Evolutionary conservation across 2,797 vertebrate genomes (phyloP).

Genomic region (Vultur gryphus): DNA sequence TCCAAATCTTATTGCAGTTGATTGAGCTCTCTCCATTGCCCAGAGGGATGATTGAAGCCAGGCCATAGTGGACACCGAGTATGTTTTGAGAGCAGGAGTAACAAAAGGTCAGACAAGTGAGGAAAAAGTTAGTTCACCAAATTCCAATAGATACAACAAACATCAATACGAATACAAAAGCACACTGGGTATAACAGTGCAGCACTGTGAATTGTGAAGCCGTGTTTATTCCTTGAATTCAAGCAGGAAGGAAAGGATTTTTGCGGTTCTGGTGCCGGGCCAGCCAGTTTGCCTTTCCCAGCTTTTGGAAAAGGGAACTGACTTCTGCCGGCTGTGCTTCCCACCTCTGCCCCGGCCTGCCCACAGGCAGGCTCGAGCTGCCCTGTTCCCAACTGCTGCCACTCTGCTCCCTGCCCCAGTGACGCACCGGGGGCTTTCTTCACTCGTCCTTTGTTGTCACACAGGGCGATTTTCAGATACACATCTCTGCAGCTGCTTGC

Average conservation of each 20-base stretch:
- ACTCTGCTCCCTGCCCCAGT: background rate
- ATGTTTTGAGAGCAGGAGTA: background rate
- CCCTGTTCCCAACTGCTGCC: background rate
- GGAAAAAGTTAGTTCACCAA: background rate
- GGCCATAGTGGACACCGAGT: background rate
- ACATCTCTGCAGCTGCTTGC: background rate
- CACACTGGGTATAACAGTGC: background rate
- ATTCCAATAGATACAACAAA: background rate
- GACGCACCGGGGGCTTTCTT: background rate
- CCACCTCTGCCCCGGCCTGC: background rate
- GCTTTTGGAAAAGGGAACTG: background rate
- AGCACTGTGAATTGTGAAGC: constrained; percentile 4
- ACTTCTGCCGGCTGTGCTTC: background rate
- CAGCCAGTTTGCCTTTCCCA: background rate
- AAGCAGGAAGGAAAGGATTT: constrained; percentile 50
- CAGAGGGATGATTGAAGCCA: background rate
- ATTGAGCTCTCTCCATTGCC: background rate
- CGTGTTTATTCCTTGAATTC: constrained; percentile 41
- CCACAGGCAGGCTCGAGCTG: background rate
- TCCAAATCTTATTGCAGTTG: background rate
- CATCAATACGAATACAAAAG: background rate
- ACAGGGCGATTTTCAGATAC: background rate
- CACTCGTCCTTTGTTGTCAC: background rate
- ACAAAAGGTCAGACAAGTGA: background rate
- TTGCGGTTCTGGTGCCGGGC: background rate